These are phyloP conservation scores for Holocentrus rufus DNA, from an alignment of 2,797 vertebrate genomes.

Conservation along the genomic window DNA sequence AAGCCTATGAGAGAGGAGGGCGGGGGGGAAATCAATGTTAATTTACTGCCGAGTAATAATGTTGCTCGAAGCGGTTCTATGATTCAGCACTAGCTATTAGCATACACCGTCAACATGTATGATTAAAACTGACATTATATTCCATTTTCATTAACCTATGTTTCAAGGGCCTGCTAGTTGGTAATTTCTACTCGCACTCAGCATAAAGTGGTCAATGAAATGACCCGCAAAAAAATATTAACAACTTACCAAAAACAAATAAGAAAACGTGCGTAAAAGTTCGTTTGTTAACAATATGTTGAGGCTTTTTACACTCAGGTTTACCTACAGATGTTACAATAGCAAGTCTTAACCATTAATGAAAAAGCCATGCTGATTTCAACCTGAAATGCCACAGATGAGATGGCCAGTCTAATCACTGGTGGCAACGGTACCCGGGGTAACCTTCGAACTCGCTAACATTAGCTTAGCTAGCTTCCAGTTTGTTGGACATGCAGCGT, in stretches of 20 bases:
- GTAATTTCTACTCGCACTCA: neutral
- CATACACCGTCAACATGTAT: neutral
- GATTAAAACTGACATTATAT: neutral
- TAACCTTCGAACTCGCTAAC: constrained; percentile 3
- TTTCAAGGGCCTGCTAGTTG: neutral
- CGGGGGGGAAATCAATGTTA: neutral
- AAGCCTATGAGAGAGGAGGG: constrained; percentile 76
- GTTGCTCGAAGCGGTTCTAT: neutral
- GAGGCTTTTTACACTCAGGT: too few species aligned
- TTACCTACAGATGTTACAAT: too few species aligned
- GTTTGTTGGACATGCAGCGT: neutral
- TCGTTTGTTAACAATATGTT: neutral
- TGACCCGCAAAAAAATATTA: neutral
- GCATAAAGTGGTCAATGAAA: neutral
- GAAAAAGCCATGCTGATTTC: neutral
- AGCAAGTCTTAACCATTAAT: too few species aligned
- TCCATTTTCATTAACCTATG: neutral
- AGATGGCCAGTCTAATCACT: neutral
- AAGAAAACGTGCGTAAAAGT: neutral
- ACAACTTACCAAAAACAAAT: neutral
- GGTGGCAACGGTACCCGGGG: too few species aligned
- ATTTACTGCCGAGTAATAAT: neutral
- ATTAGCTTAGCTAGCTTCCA: constrained; percentile 21
- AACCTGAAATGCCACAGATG: neutral
- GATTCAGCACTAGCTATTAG: neutral